A percentile compares a stretch with the other conserved stretches of the same genome.
Conservation (phyloP, 1,140 invertebrate species). For the Ctenoplectra terminalis region DNA sequence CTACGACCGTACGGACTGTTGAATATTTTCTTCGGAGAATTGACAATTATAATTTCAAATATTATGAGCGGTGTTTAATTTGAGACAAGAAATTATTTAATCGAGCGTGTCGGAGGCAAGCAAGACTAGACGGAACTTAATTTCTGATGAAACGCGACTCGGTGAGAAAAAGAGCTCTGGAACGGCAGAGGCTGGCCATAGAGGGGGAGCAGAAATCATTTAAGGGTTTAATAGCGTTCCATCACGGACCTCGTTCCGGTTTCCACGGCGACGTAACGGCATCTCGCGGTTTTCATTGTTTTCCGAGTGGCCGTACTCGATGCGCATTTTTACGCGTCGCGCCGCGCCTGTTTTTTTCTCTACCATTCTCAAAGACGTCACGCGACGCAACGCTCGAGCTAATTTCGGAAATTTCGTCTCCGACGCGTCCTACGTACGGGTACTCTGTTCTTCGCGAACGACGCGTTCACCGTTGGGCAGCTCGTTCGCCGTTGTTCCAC, state of each 20-base stretch:
- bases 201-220: slow-evolving; percentile 13
- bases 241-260: slow-evolving; percentile 58
- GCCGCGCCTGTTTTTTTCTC: slow-evolving; percentile 7
- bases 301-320: not conserved
- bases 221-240: slow-evolving; percentile 65
- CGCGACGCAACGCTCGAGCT: not conserved
- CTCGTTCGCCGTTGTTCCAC: not conserved
- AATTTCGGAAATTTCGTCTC: not conserved
- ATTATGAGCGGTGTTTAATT: too few species aligned
- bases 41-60: too few species aligned
- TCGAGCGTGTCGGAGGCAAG: not conserved
- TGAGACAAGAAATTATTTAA: not conserved
- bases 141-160: not conserved
- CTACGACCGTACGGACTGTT: too few species aligned
- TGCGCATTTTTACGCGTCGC: slow-evolving; percentile 2
- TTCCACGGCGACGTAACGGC: slow-evolving; percentile 55
- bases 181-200: not conserved
- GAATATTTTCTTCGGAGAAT: too few species aligned
- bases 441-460: too few species aligned
- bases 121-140: too few species aligned
- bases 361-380: not conserved
- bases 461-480: not conserved
- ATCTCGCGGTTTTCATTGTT: slow-evolving; percentile 37
- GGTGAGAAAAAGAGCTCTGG: not conserved
- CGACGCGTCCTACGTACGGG: slow-evolving; percentile 2